Evolutionary conservation across 2,113 vertebrate species (phyloP).

Genomic region (Ptilorrhoa leucosticta): DNA sequence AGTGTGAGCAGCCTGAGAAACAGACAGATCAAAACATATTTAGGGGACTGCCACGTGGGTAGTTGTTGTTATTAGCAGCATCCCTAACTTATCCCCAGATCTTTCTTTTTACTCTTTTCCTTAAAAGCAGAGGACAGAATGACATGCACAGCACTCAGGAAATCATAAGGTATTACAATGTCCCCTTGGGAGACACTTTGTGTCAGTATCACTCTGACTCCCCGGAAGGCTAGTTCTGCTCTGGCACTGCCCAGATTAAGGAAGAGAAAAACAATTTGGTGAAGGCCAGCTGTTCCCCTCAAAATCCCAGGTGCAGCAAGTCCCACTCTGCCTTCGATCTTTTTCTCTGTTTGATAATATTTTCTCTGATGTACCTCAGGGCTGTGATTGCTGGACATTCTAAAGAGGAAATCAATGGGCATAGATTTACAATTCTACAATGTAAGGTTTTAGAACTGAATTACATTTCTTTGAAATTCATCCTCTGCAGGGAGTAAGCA

Average conservation of each 20-base stretch:
- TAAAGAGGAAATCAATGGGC: slow-evolving; percentile 40
- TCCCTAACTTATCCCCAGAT: not conserved
- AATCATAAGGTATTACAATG: not conserved
- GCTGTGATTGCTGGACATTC: not conserved
- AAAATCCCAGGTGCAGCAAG: slow-evolving; percentile 1
- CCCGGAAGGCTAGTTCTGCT: not conserved
- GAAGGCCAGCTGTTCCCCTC: not conserved
- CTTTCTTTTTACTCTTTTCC: not conserved
- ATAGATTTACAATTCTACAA: slow-evolving; percentile 40
- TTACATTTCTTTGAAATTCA: not conserved
- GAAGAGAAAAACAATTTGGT: not conserved
- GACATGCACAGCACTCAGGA: not conserved
- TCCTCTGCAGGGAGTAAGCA: not conserved
- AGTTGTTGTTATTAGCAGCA: not conserved
- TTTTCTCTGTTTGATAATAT: slow-evolving; percentile 4
- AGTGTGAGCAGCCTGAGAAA: not conserved
- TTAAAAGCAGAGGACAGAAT: not conserved
- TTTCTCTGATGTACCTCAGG: not conserved
- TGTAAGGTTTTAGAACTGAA: not conserved
- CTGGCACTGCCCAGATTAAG: not conserved
- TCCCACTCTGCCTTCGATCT: not conserved
- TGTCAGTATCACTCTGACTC: not conserved
- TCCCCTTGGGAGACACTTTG: not conserved
- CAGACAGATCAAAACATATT: not conserved
- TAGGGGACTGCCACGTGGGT: not conserved